These are phyloP conservation scores for Drosophila histrio DNA, from an alignment of 2,888 invertebrate genomes.

Conservation along the genomic window DNA sequence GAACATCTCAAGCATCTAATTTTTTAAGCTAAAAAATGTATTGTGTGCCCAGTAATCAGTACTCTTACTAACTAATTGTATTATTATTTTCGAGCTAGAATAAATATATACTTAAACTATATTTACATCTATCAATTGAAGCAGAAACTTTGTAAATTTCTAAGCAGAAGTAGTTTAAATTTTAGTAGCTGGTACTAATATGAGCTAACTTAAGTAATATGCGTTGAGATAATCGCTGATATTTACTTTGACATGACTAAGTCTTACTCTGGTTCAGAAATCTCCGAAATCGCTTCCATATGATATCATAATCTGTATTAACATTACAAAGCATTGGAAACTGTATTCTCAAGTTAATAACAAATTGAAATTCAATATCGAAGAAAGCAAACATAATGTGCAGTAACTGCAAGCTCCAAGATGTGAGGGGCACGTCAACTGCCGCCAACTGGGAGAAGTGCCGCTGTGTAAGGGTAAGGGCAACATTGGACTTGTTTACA, in stretches of 20 bases:
- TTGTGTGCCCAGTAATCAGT: too few relatives aligned
- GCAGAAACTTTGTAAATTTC: too few relatives aligned
- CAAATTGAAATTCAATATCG: conserved; percentile 64
- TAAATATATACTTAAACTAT: too few relatives aligned
- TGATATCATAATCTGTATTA: conserved; percentile 16
- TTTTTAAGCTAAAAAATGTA: too few relatives aligned
- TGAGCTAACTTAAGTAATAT: too few relatives aligned
- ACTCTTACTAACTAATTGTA: too few relatives aligned
- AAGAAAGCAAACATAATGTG: conserved; percentile 6
- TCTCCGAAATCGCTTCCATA: neutral
- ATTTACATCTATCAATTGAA: too few relatives aligned
- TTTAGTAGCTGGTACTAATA: too few relatives aligned
- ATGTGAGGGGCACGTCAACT: neutral
- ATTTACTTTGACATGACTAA: neutral
- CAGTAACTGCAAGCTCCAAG: conserved; percentile 11
- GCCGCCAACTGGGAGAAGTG: conserved; percentile 16
- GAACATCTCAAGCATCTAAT: too few relatives aligned
- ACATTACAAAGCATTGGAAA: conserved; percentile 14
- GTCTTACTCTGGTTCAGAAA: neutral
- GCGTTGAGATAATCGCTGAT: too few relatives aligned
- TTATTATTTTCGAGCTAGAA: too few relatives aligned
- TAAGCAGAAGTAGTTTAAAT: neutral
- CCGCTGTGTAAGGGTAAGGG: neutral
- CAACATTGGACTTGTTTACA: conserved; percentile 66
- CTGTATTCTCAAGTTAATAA: conserved; percentile 32